phyloP scores from a whole-genome alignment of 2,888 invertebrate species.

The Coenonympha glycerion region DNA sequence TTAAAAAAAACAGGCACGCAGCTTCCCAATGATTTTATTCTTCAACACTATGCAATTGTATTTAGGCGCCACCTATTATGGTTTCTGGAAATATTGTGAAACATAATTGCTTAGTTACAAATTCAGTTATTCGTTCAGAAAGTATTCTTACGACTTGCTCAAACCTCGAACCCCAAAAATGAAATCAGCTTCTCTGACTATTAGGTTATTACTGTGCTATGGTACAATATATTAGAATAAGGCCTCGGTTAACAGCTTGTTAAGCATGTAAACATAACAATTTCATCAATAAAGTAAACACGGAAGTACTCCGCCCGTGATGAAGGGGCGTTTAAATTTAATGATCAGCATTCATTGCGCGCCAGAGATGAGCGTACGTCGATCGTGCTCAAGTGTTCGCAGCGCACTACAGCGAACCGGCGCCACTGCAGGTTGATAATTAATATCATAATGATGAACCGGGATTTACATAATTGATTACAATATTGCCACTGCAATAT shows the following conservation, averaged over 20 bases:
- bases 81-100: too few species aligned
- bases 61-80: too few species aligned
- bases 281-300: background rate
- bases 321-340: background rate
- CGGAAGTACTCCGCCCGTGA: background rate
- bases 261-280: background rate
- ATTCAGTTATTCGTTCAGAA: too few species aligned
- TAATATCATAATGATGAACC: background rate
- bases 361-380: background rate
- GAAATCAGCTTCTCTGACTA: too few species aligned
- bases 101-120: too few species aligned
- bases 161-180: too few species aligned
- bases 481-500: background rate
- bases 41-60: too few species aligned
- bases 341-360: background rate
- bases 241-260: background rate
- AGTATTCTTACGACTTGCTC: too few species aligned
- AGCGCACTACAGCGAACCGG: background rate
- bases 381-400: constrained; percentile 1
- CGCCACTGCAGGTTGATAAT: background rate
- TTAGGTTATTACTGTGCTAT: too few species aligned
- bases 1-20: too few species aligned
- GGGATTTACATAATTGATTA: background rate
- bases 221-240: too few species aligned
- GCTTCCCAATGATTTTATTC: too few species aligned